Evolutionary conservation across 2,888 invertebrate genomes (phyloP).

Genomic region (Capitulum mitella): DNA sequence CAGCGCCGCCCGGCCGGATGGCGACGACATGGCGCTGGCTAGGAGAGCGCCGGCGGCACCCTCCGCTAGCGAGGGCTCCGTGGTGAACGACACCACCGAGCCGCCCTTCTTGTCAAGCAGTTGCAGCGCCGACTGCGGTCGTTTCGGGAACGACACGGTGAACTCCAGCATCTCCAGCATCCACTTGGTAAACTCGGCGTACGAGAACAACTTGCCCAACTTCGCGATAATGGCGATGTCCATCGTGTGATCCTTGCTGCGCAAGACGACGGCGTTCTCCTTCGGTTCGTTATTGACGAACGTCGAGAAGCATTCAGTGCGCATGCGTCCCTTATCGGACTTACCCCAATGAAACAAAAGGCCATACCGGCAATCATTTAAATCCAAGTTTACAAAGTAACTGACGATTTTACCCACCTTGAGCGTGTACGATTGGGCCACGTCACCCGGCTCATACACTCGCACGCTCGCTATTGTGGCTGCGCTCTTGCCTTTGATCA

Average conservation of each 20-base stretch:
- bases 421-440: background rate
- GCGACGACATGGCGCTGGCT: no score
- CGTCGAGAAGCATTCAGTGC: background rate
- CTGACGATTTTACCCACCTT: background rate
- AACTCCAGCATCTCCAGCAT: background rate
- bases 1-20: no score
- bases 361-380: background rate
- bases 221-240: background rate
- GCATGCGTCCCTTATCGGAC: conserved; percentile 51
- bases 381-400: background rate
- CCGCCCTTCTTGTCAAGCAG: background rate
- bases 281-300: background rate
- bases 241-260: background rate
- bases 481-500: background rate
- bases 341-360: background rate
- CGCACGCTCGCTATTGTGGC: background rate
- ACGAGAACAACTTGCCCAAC: background rate
- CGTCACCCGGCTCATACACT: background rate
- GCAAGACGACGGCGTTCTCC: background rate
- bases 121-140: background rate
- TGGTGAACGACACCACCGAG: no score
- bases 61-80: no score
- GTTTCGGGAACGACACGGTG: background rate
- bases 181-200: conserved; percentile 3
- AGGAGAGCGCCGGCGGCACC: no score